phyloP scores from a whole-genome alignment of 2,797 vertebrate species.

The Aselliscus stoliczkanus region DNA sequence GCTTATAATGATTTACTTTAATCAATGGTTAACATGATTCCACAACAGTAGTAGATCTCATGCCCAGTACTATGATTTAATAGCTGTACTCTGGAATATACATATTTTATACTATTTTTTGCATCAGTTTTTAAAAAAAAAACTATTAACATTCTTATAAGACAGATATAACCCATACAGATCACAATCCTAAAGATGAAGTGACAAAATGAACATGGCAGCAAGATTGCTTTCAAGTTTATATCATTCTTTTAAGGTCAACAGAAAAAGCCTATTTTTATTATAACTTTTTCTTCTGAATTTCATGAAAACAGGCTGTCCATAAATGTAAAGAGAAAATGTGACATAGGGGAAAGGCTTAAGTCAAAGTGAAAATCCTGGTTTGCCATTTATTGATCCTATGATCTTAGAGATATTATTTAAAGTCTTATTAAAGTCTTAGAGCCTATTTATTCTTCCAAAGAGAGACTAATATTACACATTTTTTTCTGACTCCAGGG shows the following conservation, averaged over 20 bases:
- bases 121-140: background rate
- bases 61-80: background rate
- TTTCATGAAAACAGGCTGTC: background rate
- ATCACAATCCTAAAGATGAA: background rate
- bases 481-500: background rate
- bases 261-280: background rate
- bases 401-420: background rate
- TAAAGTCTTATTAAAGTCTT: background rate
- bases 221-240: background rate
- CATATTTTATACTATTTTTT: background rate
- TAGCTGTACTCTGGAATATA: background rate
- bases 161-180: background rate
- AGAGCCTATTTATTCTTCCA: background rate
- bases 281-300: constrained; percentile 12
- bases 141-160: background rate
- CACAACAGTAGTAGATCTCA: background rate
- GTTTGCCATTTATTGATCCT: background rate
- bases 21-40: background rate
- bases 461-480: background rate
- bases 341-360: background rate
- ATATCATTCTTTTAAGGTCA: background rate
- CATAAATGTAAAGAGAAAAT: background rate
- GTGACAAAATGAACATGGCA: background rate
- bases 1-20: background rate
- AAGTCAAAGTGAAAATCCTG: background rate